phyloP scores from a whole-genome alignment of 2,113 vertebrate genomes.

The Tragelaphus scriptus region DNA sequence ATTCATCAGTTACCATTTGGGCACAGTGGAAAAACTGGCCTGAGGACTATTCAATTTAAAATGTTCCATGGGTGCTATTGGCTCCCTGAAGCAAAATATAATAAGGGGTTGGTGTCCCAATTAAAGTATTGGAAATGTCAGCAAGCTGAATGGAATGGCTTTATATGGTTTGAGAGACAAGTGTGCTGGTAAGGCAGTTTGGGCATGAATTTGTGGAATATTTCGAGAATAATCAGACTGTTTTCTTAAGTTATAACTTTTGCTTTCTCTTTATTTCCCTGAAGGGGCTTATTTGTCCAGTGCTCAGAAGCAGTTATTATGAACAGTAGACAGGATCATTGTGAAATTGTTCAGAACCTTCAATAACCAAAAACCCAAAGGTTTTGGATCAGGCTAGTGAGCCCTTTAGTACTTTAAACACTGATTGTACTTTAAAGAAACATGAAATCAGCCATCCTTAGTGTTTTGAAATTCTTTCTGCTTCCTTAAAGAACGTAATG shows the following conservation, averaged over 20 bases:
- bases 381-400: not conserved
- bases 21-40: constrained; percentile 35
- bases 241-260: constrained; percentile 31
- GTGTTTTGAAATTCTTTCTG: not conserved
- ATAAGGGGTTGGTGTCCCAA: constrained; percentile 54
- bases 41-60: constrained; percentile 57
- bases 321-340: not conserved
- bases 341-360: not conserved
- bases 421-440: not conserved
- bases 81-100: constrained; percentile 50
- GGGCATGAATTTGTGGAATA: not conserved
- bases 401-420: not conserved
- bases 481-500: not conserved
- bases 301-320: not conserved
- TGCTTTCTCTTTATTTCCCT: not conserved
- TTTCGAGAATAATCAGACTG: not conserved
- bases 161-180: constrained; percentile 17
- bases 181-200: not conserved
- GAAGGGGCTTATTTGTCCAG: not conserved
- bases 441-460: not conserved
- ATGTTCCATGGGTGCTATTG: not conserved
- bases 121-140: constrained; percentile 66
- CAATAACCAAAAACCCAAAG: not conserved
- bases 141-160: constrained; percentile 25
- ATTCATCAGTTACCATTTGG: constrained; percentile 50